Base-by-base conservation (phyloP, 2,113 vertebrate species). In the Grallaria varia region DNA sequence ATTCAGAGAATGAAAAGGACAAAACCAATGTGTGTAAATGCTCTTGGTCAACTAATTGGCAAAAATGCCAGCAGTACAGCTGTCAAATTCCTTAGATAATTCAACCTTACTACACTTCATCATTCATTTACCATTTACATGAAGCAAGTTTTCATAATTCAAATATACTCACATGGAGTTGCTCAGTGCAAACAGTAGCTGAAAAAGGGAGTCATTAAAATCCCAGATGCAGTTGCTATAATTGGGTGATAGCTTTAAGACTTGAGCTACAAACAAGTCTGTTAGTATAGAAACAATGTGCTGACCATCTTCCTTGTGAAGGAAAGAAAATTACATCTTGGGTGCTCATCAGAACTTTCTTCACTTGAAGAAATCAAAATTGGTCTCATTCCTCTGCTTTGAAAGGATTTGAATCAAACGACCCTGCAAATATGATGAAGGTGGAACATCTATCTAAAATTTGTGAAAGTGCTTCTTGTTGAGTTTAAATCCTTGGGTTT, bases 71-170 rank as follows among this genome's bases (percentile, higher is more conserved):
- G 40, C 17, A 42, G 33, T 47, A 39, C n/a, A 80, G 66, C 49
- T 95, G 75, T 72, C 37, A 86, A 69, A 86, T 93, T 95, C 60
- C 67, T 72, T 56, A 62, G 59, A 89, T 59, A 86, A 95, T 89
- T 64, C 50, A 71, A 42, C 83, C 58, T 91, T 66, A 28, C 45
- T 80, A 21, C 55, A 42, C 63, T 93, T 96, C 85, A 96, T 10
- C 0, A 0, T 87, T 96, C 37, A n/a, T 92, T 87, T 94, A 49
- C 35, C n/a, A 71, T 73, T 93, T 78, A 75, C 3, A 10, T 71
- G 90, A 67, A 88, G 18, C 47, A 72, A 85, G 56, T 47, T 55
- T 88, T 95, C 91, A 69, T 81, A 94, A 87, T 74, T 96, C 40
- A 75, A 81, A 87, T 88, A 83, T 66, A 91, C 71, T 96, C 35